Conservation (phyloP, 2,113 vertebrate genomes). For the Progne subis region DNA sequence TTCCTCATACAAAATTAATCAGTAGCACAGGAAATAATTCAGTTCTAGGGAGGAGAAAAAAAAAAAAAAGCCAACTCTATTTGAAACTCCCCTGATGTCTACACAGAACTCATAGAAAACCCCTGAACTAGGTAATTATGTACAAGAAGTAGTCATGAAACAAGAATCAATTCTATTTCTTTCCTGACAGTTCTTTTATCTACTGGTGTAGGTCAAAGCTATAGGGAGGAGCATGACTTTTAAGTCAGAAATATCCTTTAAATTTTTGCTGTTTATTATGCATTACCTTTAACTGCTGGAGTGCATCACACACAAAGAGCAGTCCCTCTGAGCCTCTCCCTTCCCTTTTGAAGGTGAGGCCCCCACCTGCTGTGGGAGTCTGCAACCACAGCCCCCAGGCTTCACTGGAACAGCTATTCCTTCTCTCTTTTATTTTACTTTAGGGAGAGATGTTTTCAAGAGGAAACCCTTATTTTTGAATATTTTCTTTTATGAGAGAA, state of each 20-base stretch:
- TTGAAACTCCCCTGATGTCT: background rate
- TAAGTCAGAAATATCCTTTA: background rate
- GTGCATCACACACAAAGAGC: background rate
- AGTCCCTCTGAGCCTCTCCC: background rate
- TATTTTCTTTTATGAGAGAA: background rate
- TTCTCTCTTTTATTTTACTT: background rate
- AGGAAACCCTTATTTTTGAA: background rate
- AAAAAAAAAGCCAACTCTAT: background rate
- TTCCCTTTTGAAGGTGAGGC: background rate
- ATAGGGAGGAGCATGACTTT: background rate
- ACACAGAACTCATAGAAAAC: background rate
- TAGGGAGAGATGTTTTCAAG: background rate
- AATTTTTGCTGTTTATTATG: background rate
- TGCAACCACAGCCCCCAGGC: background rate
- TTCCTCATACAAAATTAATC: conserved; percentile 19
- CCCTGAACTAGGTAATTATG: background rate
- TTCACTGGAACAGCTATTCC: background rate
- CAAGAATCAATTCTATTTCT: background rate
- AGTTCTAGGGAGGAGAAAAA: background rate
- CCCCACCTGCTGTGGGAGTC: background rate
- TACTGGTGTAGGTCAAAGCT: background rate
- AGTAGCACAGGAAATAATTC: background rate
- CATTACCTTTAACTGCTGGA: background rate
- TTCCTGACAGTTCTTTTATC: background rate
- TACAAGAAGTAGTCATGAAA: background rate